Base-by-base conservation (phyloP, 2,797 vertebrate species). In the Pantherophis alleghaniensis region DNA sequence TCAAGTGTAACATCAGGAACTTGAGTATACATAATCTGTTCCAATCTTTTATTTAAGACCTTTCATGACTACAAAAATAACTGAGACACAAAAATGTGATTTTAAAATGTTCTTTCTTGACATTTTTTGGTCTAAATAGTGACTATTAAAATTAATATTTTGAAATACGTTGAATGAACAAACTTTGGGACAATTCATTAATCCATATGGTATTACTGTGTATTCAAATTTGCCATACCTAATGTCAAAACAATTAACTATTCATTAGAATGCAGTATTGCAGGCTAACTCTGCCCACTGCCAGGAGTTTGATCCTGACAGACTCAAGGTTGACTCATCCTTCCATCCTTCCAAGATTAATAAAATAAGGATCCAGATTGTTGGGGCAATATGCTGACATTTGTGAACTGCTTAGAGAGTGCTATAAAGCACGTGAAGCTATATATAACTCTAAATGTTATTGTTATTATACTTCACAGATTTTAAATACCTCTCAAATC, bases 1-100 rank as follows among this genome's bases (percentile, higher is more conserved):
- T 87, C 51, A 87, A 94, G 18, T 93, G 91, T 55, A 87, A 5
- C 14, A 57, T 47, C 79, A 90, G 57, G 53, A 94, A 95, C 86
- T 3, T 53, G 20, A 12, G 11, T 28, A 7, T 74, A 79, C 28
- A n/a, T 37, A 90, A 69, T 63, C 66, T 90, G 20, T 7, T 66
- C 22, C 69, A 66, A 57, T 89, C 86, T 51, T 92, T 28, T 93
- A 51, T 86, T 83, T 92, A 63, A 87, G 20, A 89, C 20, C 13
- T 59, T 91, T 51, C 55, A 86, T 66, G 66, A 32, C 59, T 66
- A 51, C 59, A 24, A 56, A 60, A 93, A 56, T 87, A 86, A 86
- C 20, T 63, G 32, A 87, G 26, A 69, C 53, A 57, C 22, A 51
- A 74, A 91, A 93, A 91, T 86, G 24, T 28, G 12, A 56, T 91